Base-by-base conservation (phyloP, 2,888 invertebrate genomes). In the Cephus pulcher region DNA sequence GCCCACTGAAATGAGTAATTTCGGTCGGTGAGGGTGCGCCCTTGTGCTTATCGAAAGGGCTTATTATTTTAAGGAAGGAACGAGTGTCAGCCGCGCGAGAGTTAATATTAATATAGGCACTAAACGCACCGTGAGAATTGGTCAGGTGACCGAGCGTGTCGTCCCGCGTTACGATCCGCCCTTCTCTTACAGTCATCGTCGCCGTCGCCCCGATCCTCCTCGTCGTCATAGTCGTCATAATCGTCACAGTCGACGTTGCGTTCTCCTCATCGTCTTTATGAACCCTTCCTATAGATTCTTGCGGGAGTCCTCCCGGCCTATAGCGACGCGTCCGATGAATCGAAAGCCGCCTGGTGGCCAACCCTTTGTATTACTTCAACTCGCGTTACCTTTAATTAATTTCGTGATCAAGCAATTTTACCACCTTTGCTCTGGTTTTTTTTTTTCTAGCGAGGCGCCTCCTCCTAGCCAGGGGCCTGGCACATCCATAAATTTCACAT, bases 51-150 rank as follows among this genome's bases (percentile, higher is more conserved):
- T 70, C 70, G 70, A 33, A 33, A 30, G 70, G 32, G 80, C 78
- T 86, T 86, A 84, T 86, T 86, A 85, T 85, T 85, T 86, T 69
- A 85, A 82, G 79, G 80, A 82, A 70, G 30, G 15, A 70, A 74
- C 33, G 77, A 76, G 73, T 56, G 77, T 73, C 75, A 79, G 78
- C 81, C 79, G 74, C 82, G 79, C 82, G 79, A 82, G 81, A 81
- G 76, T 82, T 83, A 83, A 83, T 87, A 87, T 87, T 88, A 86
- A 88, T 87, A 84, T 82, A 84, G 82, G 83, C 82, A 85, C 84
- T 88, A 86, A 89, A 89, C 82, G 86, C 84, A 84, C 82, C 87
- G 88, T 90, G 90, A 86, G 90, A 90, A 89, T 84, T 82, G 86
- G 87, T 89, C 90, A 90, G 90, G 88, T 91, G 90, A 81, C 74